Percentiles rank a stretch among this genome's conserved stretches.
Conservation (phyloP, 2,888 invertebrate species). For the Tiphia femorata region DNA sequence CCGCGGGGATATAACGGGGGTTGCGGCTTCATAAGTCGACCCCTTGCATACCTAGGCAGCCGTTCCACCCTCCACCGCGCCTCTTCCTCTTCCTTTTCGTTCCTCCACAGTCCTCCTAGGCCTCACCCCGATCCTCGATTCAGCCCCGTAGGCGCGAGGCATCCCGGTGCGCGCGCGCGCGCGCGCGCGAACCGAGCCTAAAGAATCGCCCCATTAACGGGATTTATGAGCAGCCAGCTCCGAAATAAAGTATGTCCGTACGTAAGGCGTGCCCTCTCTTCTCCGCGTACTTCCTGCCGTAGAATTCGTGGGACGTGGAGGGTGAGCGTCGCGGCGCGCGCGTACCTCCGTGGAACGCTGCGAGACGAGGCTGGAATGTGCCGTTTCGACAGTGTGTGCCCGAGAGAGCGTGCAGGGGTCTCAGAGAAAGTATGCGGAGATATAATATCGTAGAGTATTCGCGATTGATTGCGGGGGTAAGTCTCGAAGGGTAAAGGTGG, state of each 20-base stretch:
- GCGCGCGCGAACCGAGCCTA: slow-evolving; percentile 40
- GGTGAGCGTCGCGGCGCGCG: neutral
- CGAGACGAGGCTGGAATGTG: too few species aligned
- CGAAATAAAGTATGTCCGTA: slow-evolving; percentile 54
- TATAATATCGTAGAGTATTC: too few species aligned
- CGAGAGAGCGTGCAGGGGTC: too few species aligned
- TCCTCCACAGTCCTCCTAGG: too few species aligned
- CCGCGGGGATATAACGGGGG: slow-evolving; percentile 55
- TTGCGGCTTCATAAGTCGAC: slow-evolving; percentile 64
- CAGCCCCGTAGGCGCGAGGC: slow-evolving; percentile 22
- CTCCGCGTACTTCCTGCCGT: neutral
- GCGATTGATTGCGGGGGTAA: too few species aligned
- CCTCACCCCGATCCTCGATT: slow-evolving; percentile 11
- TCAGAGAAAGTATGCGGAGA: too few species aligned
- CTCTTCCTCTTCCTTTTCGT: slow-evolving; percentile 2
- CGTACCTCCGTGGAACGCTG: too few species aligned
- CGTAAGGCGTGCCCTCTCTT: neutral
- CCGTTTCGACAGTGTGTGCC: too few species aligned
- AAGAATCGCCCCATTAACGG: slow-evolving; percentile 60
- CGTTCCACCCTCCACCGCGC: too few species aligned
- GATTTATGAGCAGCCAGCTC: slow-evolving; percentile 51
- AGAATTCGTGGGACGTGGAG: neutral
- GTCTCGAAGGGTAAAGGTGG: too few species aligned
- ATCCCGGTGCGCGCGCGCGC: slow-evolving; percentile 9
- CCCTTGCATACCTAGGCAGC: slow-evolving; percentile 42